Conservation (phyloP, 2,888 invertebrate species). For the Chrysomela aeneicollis region DNA sequence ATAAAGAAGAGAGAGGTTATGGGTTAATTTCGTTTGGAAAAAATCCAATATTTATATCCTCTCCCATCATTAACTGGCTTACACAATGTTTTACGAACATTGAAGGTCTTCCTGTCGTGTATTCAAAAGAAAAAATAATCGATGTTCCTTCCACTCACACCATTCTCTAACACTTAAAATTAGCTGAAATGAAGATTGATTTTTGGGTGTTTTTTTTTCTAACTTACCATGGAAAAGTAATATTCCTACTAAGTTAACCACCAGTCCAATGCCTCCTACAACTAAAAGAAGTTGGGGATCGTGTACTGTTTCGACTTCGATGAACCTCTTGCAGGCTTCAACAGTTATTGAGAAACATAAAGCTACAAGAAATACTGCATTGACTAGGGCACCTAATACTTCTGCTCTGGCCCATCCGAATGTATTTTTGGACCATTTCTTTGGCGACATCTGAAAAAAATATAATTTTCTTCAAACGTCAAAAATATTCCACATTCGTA, state of each 20-base stretch:
- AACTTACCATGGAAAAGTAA: constrained; percentile 88
- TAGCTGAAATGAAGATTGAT: no score
- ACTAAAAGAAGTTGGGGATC: constrained; percentile 82
- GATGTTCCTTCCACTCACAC: no score
- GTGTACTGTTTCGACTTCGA: constrained; percentile 84
- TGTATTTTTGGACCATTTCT: constrained; percentile 98
- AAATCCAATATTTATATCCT: no score
- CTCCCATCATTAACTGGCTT: not conserved
- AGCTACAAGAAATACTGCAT: constrained; percentile 97
- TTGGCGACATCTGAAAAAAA: constrained; percentile 86
- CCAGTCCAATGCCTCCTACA: constrained; percentile 90
- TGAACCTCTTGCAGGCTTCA: constrained; percentile 95
- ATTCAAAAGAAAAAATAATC: no score
- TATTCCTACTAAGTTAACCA: constrained; percentile 92
- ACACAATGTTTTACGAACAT: no score
- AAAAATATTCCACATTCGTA: no score
- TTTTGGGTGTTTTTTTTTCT: no score
- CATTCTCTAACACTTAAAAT: no score
- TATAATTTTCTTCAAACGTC: not conserved
- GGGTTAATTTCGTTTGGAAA: no score
- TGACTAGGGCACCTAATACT: constrained; percentile 95
- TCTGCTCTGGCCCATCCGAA: constrained; percentile 99
- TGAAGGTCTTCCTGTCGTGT: no score
- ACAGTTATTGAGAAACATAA: constrained; percentile 98
- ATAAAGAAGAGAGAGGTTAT: no score